Percentiles rank a stretch among this genome's conserved stretches.
Conservation (phyloP, 2,888 invertebrate species). For the Aporophyla lueneburgensis region DNA sequence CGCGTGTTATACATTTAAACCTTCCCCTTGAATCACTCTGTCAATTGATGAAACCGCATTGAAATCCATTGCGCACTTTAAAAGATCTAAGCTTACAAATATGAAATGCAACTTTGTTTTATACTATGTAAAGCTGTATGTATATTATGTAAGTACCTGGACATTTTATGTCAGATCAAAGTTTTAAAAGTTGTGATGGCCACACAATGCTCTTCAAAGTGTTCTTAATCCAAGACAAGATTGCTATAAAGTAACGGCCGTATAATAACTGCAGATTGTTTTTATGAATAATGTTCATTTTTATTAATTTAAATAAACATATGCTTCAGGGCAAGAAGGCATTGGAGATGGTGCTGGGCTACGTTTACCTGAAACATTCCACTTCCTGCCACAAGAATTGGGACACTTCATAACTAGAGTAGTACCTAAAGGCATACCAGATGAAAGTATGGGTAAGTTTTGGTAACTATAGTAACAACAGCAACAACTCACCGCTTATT, state of each 20-base stretch:
- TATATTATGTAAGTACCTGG: background rate
- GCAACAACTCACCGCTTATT: background rate
- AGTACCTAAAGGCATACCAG: slow-evolving; percentile 92
- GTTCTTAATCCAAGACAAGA: background rate
- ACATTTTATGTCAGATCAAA: background rate
- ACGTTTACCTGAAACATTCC: slow-evolving; percentile 93
- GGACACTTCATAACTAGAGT: slow-evolving; percentile 95
- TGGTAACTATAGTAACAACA: background rate
- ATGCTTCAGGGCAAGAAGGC: slow-evolving; percentile 85
- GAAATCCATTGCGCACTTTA: too few relatives aligned
- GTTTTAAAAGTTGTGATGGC: background rate
- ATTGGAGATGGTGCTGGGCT: slow-evolving; percentile 88
- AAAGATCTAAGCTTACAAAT: too few relatives aligned
- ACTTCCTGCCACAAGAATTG: slow-evolving; percentile 93
- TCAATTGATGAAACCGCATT: too few relatives aligned
- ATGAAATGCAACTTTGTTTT: too few relatives aligned
- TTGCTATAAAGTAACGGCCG: background rate
- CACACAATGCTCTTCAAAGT: background rate
- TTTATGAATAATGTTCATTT: background rate
- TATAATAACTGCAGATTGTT: background rate
- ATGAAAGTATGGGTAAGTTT: slow-evolving; percentile 92
- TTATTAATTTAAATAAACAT: background rate
- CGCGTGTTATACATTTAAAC: too few relatives aligned
- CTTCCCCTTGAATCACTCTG: too few relatives aligned
- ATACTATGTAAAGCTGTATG: too few relatives aligned